Base-by-base conservation (phyloP, 2,888 invertebrate genomes). In the Margaritifera margaritifera region DNA sequence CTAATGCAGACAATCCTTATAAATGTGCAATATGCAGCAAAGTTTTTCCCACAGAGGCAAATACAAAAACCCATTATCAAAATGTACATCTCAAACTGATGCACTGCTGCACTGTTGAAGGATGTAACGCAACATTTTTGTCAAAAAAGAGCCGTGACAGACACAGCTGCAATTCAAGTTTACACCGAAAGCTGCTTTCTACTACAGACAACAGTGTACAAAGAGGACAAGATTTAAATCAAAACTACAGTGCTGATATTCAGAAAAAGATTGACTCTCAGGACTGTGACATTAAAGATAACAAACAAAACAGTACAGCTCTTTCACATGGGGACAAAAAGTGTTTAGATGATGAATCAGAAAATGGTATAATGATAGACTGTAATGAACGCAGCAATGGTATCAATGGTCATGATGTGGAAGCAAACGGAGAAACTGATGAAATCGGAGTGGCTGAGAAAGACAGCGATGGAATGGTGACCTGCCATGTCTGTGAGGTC, bases 61-160 rank as follows among this genome's bases (percentile, higher is more conserved):
- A 95, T 63, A 94, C 97, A 31, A 97, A 97, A 90, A 95, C 95
- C 1, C 98, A 98, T 89, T 98, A 96, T 90, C 97, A 97, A 91
- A 97, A 96, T 90, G 95, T 96, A 18, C 98, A 98, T 90, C 93
- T 98, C 65, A 98, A 98, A 90, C 91, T 97, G 72, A 96, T 97
- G 94, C 97, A 97, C 90, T 95, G 95, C 88, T 98, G 98, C 91
- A 95, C 94, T 85, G 94, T 96, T 5, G 97, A 97, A 79, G 97
- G 97, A 1, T 98, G 98, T 89, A 95, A 95, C 90, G 97, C 97
- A 0, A 95, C 96, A 0, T 98, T 98, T 89, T 95, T 96, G 6
- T 97, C 97, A 0, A 97, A 96, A 88, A 92, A 96, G 69, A 96
- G 95, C 85, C 93, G 97, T 82, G 98, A 98, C 86, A 92, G 96